Percentiles rank a stretch among this genome's conserved stretches.
phyloP scores from a whole-genome alignment of 2,888 invertebrate genomes.

The Trachelus iudaicus region DNA sequence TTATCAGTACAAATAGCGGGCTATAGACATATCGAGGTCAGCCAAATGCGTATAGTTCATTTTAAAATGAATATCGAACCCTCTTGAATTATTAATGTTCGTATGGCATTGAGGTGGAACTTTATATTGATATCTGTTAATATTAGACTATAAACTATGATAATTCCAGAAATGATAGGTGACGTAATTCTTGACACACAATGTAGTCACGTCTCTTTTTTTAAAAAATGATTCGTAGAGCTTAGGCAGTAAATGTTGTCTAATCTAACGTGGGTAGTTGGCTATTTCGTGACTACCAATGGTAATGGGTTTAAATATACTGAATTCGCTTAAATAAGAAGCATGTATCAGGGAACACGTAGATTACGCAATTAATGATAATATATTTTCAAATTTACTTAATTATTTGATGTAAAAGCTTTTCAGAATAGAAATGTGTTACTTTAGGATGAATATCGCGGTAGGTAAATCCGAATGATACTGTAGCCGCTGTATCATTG shows the following conservation, averaged over 20 bases:
- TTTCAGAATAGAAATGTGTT: background rate
- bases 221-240: background rate
- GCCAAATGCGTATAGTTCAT: background rate
- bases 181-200: background rate
- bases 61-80: background rate
- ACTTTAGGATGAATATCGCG: background rate
- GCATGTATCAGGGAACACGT: background rate
- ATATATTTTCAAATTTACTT: background rate
- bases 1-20: background rate
- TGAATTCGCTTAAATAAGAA: background rate
- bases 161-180: background rate
- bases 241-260: background rate
- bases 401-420: background rate
- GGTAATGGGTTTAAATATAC: background rate
- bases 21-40: background rate
- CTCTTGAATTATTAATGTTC: background rate
- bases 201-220: background rate
- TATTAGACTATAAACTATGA: background rate
- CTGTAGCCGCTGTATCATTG: background rate
- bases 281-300: background rate
- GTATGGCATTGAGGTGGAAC: background rate
- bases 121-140: background rate
- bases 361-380: background rate
- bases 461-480: background rate
- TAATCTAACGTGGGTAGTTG: background rate